Evolutionary conservation across 2,113 vertebrate genomes (phyloP).

Genomic region (Mesoclemmys tuberculata): DNA sequence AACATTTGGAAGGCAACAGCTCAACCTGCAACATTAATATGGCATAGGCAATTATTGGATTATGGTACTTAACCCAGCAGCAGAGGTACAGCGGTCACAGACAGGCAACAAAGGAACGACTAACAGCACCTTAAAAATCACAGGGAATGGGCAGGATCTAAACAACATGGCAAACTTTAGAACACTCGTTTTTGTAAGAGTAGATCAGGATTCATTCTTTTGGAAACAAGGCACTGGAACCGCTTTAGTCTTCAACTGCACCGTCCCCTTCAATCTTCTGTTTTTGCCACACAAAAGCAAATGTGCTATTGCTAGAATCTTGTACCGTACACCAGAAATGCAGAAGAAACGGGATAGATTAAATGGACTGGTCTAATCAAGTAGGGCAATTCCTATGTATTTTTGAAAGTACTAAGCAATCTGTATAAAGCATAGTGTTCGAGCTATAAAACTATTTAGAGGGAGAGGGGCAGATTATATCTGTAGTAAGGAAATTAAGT

Average conservation of each 20-base stretch:
- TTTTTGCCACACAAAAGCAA: background rate
- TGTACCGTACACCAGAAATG: slow-evolving; percentile 48
- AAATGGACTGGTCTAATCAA: slow-evolving; percentile 40
- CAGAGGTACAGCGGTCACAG: slow-evolving; percentile 45
- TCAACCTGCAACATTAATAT: background rate
- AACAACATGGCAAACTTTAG: background rate
- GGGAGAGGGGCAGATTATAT: background rate
- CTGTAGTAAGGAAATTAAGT: slow-evolving; percentile 13
- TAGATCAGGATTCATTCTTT: slow-evolving; percentile 50
- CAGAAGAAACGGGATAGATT: slow-evolving; percentile 55
- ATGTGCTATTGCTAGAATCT: slow-evolving; percentile 35
- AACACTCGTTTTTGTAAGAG: background rate
- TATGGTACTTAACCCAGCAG: background rate
- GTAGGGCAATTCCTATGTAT: slow-evolving; percentile 14
- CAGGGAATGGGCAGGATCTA: slow-evolving; percentile 17
- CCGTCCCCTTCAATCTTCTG: background rate
- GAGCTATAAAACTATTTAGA: background rate
- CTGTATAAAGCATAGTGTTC: slow-evolving; percentile 37
- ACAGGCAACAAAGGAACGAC: slow-evolving; percentile 37
- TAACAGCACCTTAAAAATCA: background rate
- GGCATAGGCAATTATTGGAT: background rate
- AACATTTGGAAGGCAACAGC: background rate
- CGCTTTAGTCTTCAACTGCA: slow-evolving; percentile 22
- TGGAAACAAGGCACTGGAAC: slow-evolving; percentile 31
- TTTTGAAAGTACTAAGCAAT: background rate